These are phyloP conservation scores for Subanguina moxae DNA, from an alignment of 1,140 invertebrate species.

Conservation along the genomic window DNA sequence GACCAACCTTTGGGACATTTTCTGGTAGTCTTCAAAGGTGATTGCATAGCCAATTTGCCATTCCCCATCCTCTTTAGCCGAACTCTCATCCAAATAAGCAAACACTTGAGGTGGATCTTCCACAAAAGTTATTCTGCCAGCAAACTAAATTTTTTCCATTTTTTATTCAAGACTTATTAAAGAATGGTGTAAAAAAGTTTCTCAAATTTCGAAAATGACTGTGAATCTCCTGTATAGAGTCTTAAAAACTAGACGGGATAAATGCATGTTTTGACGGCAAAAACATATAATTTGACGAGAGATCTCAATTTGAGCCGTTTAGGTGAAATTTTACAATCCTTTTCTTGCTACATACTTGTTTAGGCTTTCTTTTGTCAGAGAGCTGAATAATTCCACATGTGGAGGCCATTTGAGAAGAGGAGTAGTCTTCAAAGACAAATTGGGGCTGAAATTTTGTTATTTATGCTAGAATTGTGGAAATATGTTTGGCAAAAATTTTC, in stretches of 20 bases:
- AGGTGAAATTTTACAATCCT: too few relatives aligned
- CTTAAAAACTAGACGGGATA: too few relatives aligned
- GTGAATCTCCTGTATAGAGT: too few relatives aligned
- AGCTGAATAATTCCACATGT: conserved; percentile 25
- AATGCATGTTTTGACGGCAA: too few relatives aligned
- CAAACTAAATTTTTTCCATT: conserved; percentile 5
- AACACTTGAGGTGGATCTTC: conserved; percentile 25
- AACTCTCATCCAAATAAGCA: conserved; percentile 29
- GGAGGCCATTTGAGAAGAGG: background rate
- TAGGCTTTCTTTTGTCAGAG: background rate
- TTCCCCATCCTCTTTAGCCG: conserved; percentile 23
- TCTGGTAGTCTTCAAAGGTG: conserved; percentile 30
- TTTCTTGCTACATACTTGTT: background rate
- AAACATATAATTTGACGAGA: too few relatives aligned
- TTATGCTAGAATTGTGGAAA: too few relatives aligned
- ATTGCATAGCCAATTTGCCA: conserved; percentile 23
- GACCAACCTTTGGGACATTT: conserved; percentile 20
- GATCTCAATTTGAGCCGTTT: too few relatives aligned
- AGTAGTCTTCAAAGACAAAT: conserved; percentile 34
- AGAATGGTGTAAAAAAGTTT: too few relatives aligned
- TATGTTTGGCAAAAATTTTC: too few relatives aligned
- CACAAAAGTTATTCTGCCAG: conserved; percentile 22
- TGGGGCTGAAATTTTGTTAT: conserved; percentile 25
- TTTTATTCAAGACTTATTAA: too few relatives aligned
- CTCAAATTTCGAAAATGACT: too few relatives aligned